Conservation (phyloP, 2,888 invertebrate genomes). For the Lathronympha strigana region DNA sequence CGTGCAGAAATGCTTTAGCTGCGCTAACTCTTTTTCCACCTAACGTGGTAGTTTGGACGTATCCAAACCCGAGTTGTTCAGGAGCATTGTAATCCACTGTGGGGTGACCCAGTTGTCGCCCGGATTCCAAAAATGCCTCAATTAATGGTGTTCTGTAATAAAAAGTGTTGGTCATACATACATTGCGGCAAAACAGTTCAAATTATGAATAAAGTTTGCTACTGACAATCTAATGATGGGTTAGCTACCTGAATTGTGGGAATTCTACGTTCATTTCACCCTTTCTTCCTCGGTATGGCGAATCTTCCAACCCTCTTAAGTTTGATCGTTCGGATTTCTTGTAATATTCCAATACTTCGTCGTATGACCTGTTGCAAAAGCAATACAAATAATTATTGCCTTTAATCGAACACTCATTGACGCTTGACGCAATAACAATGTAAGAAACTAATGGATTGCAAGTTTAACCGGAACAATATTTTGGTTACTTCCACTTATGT, state of each 20-base stretch:
- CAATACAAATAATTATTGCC: background rate
- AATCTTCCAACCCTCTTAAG: constrained; percentile 66
- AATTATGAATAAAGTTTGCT: background rate
- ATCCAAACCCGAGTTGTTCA: constrained; percentile 83
- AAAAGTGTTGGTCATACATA: background rate
- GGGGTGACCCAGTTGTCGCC: constrained; percentile 85
- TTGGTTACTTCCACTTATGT: constrained; percentile 17
- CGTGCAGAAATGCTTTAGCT: constrained; percentile 85
- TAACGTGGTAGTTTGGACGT: constrained; percentile 84
- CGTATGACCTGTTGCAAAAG: constrained; percentile 81
- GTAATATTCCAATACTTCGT: constrained; percentile 83
- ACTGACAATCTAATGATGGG: background rate
- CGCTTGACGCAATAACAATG: background rate
- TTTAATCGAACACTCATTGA: background rate
- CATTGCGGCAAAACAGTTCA: background rate
- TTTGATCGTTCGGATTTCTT: constrained; percentile 82
- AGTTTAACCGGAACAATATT: constrained; percentile 23
- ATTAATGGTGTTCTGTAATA: constrained; percentile 76
- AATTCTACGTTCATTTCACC: constrained; percentile 86
- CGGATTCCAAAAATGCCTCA: constrained; percentile 86
- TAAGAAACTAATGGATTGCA: background rate
- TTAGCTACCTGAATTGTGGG: constrained; percentile 67
- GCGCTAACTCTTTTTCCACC: constrained; percentile 85
- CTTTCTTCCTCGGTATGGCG: constrained; percentile 78
- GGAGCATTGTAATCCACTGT: constrained; percentile 88